These are phyloP conservation scores for Bos indicus DNA, from an alignment of 2,113 vertebrate species.

Conservation along the genomic window DNA sequence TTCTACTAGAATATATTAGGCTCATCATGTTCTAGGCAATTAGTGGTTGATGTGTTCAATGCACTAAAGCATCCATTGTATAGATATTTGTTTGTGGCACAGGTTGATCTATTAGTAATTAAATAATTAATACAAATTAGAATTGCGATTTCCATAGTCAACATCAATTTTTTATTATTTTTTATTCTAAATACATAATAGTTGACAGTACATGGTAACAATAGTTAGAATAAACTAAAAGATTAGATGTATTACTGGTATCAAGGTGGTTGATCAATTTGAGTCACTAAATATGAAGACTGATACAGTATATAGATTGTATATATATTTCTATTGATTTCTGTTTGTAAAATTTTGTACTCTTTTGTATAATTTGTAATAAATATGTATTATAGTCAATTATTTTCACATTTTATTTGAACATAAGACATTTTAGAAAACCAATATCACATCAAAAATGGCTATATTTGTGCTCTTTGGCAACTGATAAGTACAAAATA, in stretches of 20 bases:
- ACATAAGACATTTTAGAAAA: neutral
- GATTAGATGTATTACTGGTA: neutral
- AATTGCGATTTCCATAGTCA: neutral
- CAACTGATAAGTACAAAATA: neutral
- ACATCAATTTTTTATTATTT: neutral
- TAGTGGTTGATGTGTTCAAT: neutral
- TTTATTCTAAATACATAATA: neutral
- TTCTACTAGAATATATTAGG: neutral
- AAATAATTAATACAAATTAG: neutral
- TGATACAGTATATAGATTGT: neutral
- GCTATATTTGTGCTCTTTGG: neutral
- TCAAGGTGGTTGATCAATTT: neutral
- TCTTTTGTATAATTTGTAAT: neutral
- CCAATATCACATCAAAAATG: neutral
- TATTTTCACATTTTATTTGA: neutral
- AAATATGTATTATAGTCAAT: neutral
- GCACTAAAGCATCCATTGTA: neutral
- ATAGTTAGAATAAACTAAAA: neutral
- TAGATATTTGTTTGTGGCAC: neutral
- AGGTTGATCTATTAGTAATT: neutral
- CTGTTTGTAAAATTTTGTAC: neutral
- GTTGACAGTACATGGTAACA: neutral
- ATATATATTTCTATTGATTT: neutral
- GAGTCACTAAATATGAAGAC: neutral
- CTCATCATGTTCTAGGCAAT: neutral